Conservation (phyloP, 1,140 invertebrate species). For the Caenorhabditis tropicalis region DNA sequence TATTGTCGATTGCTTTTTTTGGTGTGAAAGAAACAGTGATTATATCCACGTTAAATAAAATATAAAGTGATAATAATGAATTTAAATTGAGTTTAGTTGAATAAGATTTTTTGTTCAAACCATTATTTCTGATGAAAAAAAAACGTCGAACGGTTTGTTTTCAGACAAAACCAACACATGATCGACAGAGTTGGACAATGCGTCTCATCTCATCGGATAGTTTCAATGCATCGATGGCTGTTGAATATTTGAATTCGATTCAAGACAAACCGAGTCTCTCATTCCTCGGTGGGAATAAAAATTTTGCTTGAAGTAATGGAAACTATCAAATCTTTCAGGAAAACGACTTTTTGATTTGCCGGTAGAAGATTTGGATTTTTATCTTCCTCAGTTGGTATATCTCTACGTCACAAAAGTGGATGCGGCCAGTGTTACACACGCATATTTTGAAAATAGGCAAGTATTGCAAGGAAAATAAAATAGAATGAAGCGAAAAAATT, state of each 20-base stretch:
- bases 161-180: constrained; percentile 14
- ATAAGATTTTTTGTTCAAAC: too few species aligned
- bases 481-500: too few species aligned
- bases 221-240: constrained; percentile 12
- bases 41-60: too few species aligned
- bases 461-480: neutral
- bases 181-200: constrained; percentile 27
- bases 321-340: constrained; percentile 74
- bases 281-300: neutral
- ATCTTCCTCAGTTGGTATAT: constrained; percentile 93
- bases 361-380: constrained; percentile 91
- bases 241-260: constrained; percentile 2
- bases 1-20: too few species aligned
- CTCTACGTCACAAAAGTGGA: constrained; percentile 98
- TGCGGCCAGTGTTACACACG: constrained; percentile 90
- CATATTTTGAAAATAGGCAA: constrained; percentile 89
- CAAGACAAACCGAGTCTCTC: neutral
- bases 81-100: too few species aligned
- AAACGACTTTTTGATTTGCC: constrained; percentile 95
- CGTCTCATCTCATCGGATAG: constrained; percentile 14
- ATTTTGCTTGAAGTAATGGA: too few species aligned
- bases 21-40: too few species aligned
- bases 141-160: too few species aligned
- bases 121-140: too few species aligned
- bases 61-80: too few species aligned